Conservation (phyloP, 1,140 invertebrate genomes). For the fruit fly (Drosophila melanogaster) region DNA sequence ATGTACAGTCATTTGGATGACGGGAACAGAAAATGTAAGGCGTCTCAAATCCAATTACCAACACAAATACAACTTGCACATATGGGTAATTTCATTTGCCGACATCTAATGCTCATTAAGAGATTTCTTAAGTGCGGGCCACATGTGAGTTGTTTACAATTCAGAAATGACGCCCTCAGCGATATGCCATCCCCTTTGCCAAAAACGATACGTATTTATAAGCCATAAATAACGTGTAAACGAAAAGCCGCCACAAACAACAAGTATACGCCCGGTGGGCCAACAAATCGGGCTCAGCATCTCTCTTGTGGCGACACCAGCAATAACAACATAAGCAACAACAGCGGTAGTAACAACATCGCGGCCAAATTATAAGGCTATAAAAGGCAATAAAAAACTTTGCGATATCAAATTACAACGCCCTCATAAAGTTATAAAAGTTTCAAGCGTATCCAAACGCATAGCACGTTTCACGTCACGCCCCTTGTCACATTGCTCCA, state of each 20-base stretch:
- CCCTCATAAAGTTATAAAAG: constrained; percentile 82
- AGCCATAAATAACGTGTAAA: constrained; percentile 81
- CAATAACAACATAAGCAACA: constrained; percentile 27
- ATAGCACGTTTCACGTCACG: constrained; percentile 54
- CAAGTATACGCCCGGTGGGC: constrained; percentile 63
- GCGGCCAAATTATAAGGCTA: constrained; percentile 82
- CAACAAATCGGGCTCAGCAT: constrained; percentile 14
- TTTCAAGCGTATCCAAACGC: constrained; percentile 76
- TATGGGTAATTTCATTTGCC: constrained; percentile 58
- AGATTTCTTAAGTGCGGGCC: constrained; percentile 60
- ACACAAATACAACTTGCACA: neutral
- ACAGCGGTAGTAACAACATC: constrained; percentile 61
- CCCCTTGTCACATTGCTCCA: constrained; percentile 1
- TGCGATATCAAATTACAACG: constrained; percentile 81
- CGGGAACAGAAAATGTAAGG: constrained; percentile 30
- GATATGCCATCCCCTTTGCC: neutral
- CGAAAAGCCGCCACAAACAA: constrained; percentile 68
- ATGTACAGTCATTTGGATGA: constrained; percentile 15
- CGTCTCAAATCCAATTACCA: constrained; percentile 62
- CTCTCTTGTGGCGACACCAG: constrained; percentile 46
- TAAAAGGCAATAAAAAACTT: constrained; percentile 82
- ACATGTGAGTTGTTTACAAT: constrained; percentile 76
- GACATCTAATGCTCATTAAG: constrained; percentile 73
- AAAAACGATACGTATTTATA: constrained; percentile 72
- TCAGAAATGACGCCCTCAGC: constrained; percentile 35